A percentile compares a stretch with the other conserved stretches of the same genome.
Evolutionary conservation across 2,888 invertebrate species (phyloP).

Genomic region (Iphiclides podalirius): DNA sequence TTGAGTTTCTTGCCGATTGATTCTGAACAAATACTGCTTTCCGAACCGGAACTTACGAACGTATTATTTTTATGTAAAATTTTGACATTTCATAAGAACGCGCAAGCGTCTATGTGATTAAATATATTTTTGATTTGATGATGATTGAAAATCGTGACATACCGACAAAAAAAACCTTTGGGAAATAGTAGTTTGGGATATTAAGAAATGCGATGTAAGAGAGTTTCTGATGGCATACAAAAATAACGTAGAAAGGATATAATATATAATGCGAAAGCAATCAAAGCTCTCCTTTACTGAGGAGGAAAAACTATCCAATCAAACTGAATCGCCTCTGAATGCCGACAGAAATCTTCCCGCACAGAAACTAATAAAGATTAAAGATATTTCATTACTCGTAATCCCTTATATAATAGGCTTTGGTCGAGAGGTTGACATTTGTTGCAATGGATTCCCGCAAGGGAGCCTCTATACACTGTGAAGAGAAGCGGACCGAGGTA

Average conservation of each 20-base stretch:
- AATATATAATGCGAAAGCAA: conserved; percentile 33
- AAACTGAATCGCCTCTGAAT: conserved; percentile 30
- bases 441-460: conserved; percentile 45
- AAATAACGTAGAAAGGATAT: not conserved
- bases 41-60: too few relatives aligned
- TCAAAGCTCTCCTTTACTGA: conserved; percentile 29
- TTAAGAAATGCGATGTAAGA: too few relatives aligned
- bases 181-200: too few relatives aligned
- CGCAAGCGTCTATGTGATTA: too few relatives aligned
- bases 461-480: conserved; percentile 31
- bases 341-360: conserved; percentile 36
- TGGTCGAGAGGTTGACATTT: conserved; percentile 65
- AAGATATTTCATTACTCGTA: conserved; percentile 77
- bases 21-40: too few relatives aligned
- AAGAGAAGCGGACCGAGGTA: conserved; percentile 33
- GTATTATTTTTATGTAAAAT: too few relatives aligned
- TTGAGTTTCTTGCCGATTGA: too few relatives aligned
- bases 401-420: conserved; percentile 72
- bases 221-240: too few relatives aligned
- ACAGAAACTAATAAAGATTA: conserved; percentile 69
- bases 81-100: too few relatives aligned
- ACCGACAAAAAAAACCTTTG: too few relatives aligned
- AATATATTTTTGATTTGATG: too few relatives aligned
- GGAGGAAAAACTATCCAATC: conserved; percentile 43
- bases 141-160: too few relatives aligned